Evolutionary conservation across 2,113 vertebrate genomes (phyloP).

Genomic region (Pomatorhinus ruficollis): DNA sequence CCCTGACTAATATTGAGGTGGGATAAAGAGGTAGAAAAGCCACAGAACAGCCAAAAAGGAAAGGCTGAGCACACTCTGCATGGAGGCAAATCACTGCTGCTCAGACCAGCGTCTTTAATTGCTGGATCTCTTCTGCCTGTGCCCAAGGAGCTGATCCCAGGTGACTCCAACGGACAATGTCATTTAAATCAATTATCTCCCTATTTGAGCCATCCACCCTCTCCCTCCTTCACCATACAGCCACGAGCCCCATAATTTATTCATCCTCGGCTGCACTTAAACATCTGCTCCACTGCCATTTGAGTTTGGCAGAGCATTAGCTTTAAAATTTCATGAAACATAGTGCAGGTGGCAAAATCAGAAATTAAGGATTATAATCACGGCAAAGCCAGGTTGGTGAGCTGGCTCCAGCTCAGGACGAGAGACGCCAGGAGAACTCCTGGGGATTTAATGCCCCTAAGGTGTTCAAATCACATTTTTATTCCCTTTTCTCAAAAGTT

Average conservation of each 20-base stretch:
- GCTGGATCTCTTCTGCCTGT: neutral
- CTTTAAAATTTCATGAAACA: slow-evolving; percentile 46
- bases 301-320: slow-evolving; percentile 24
- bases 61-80: neutral
- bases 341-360: slow-evolving; percentile 9
- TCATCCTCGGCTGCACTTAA: slow-evolving; percentile 26
- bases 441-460: neutral
- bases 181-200: slow-evolving; percentile 43
- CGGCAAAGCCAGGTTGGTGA: accelerated
- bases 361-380: neutral
- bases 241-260: slow-evolving; percentile 29
- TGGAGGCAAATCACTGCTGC: accelerated
- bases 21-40: neutral
- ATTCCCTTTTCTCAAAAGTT: neutral
- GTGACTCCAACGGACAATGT: neutral
- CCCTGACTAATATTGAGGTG: neutral
- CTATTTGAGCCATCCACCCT: neutral
- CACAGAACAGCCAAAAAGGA: neutral
- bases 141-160: neutral
- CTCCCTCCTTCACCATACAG: neutral
- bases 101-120: neutral
- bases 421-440: neutral
- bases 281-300: slow-evolving; percentile 31
- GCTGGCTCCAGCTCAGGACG: accelerated
- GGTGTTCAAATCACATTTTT: neutral